A percentile compares a stretch with the other conserved stretches of the same genome.
phyloP scores from a whole-genome alignment of 2,113 vertebrate genomes.

The Chloropsis cyanopogon region DNA sequence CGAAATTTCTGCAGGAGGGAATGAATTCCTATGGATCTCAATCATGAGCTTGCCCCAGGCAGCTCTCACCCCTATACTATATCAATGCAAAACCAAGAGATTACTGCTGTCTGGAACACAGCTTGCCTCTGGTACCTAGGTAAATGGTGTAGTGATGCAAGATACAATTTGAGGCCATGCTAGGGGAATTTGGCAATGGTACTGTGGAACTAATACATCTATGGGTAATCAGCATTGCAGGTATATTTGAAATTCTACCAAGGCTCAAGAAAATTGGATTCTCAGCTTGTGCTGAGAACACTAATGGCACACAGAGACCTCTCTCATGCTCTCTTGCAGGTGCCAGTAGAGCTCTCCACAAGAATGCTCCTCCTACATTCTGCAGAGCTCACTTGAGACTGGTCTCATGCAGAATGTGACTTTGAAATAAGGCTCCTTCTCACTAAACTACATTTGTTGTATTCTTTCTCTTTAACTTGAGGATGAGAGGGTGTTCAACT shows the following conservation, averaged over 20 bases:
- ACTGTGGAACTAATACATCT: neutral
- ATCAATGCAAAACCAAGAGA: neutral
- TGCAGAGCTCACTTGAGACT: neutral
- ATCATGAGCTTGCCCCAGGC: neutral
- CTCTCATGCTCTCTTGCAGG: accelerated
- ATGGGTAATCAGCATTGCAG: neutral
- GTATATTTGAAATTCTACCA: neutral
- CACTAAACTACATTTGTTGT: neutral
- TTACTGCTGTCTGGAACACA: neutral
- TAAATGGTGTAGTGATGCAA: neutral
- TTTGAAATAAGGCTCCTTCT: neutral
- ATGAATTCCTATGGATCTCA: neutral
- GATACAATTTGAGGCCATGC: neutral
- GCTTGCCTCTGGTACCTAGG: neutral
- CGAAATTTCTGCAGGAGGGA: neutral
- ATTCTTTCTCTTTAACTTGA: neutral
- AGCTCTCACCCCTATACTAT: neutral
- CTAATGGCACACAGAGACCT: neutral
- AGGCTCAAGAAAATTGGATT: neutral
- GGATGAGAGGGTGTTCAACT: neutral
- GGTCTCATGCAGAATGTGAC: neutral
- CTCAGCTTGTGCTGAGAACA: neutral
- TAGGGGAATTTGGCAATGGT: neutral
- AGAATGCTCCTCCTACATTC: neutral
- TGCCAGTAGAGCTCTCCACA: neutral